phyloP scores from a whole-genome alignment of 2,888 invertebrate species.

The Smittia aterrima region DNA sequence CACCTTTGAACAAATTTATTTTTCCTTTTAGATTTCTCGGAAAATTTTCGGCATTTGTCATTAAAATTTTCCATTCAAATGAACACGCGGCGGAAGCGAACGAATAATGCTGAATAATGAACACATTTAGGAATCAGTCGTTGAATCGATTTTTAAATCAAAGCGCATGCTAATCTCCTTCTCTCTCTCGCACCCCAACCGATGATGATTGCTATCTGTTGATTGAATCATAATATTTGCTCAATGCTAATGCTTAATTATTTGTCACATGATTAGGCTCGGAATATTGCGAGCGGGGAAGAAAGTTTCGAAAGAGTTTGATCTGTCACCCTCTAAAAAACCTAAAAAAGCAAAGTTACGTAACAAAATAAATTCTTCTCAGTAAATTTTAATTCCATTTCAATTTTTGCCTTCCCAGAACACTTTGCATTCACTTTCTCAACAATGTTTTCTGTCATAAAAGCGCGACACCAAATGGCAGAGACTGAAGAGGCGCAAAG shows the following conservation, averaged over 20 bases:
- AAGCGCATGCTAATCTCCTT: not conserved
- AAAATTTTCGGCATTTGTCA: not conserved
- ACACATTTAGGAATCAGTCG: conserved; percentile 17
- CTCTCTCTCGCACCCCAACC: not conserved
- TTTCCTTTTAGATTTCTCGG: not conserved
- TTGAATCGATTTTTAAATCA: conserved; percentile 32
- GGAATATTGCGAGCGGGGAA: not conserved
- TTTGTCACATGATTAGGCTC: conserved; percentile 41
- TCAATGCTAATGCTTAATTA: conserved; percentile 35
- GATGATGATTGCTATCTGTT: not conserved
- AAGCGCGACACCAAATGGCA: conserved; percentile 37
- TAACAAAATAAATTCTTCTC: conserved; percentile 33
- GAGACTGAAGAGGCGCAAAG: not conserved
- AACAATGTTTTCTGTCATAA: conserved; percentile 5
- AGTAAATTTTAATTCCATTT: conserved; percentile 41
- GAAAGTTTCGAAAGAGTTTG: conserved; percentile 6
- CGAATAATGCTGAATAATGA: conserved; percentile 26
- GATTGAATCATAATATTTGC: conserved; percentile 18
- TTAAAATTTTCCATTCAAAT: conserved; percentile 11
- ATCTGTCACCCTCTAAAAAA: not conserved
- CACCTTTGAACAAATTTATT: too few species aligned
- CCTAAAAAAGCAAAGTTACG: not conserved
- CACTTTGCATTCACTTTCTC: not conserved
- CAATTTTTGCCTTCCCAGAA: not conserved
- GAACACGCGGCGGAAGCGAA: not conserved